Conservation (phyloP, 2,113 vertebrate genomes). For the Sisor rabdophorus region DNA sequence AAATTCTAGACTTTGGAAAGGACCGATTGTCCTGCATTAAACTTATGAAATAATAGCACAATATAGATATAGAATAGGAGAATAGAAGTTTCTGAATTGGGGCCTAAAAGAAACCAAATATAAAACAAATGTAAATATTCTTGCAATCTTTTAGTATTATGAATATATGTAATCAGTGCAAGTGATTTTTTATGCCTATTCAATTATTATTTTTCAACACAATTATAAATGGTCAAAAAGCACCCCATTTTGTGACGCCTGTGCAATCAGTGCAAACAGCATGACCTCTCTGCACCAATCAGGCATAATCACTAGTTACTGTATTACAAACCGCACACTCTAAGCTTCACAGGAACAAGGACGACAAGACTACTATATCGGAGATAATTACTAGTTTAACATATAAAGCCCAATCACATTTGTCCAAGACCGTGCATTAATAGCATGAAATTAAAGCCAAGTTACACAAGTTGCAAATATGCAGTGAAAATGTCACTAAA, state of each 20-base stretch:
- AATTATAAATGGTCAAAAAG: slow-evolving; percentile 30
- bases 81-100: not conserved
- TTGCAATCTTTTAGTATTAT: slow-evolving; percentile 7
- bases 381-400: slow-evolving; percentile 46
- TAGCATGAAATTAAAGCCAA: slow-evolving; percentile 36
- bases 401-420: slow-evolving; percentile 38
- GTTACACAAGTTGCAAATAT: not conserved
- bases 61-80: no score
- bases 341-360: slow-evolving; percentile 19
- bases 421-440: slow-evolving; percentile 31
- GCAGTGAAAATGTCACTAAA: slow-evolving; percentile 9
- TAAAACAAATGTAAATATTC: not conserved
- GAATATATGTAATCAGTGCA: slow-evolving; percentile 31
- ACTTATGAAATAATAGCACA: not conserved
- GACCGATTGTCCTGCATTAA: not conserved
- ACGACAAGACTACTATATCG: slow-evolving; percentile 28
- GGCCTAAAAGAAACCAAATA: not conserved
- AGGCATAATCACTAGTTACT: slow-evolving; percentile 51
- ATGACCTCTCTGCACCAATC: slow-evolving; percentile 50
- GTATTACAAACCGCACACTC: slow-evolving; percentile 26
- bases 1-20: not conserved
- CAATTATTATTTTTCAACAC: slow-evolving; percentile 39
- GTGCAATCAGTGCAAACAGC: slow-evolving; percentile 47
- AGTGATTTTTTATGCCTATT: slow-evolving; percentile 21
- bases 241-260: slow-evolving; percentile 16